A percentile compares a stretch with the other conserved stretches of the same genome.
These are phyloP conservation scores for Drosophila robusta DNA, from an alignment of 2,888 invertebrate genomes.

Conservation along the genomic window DNA sequence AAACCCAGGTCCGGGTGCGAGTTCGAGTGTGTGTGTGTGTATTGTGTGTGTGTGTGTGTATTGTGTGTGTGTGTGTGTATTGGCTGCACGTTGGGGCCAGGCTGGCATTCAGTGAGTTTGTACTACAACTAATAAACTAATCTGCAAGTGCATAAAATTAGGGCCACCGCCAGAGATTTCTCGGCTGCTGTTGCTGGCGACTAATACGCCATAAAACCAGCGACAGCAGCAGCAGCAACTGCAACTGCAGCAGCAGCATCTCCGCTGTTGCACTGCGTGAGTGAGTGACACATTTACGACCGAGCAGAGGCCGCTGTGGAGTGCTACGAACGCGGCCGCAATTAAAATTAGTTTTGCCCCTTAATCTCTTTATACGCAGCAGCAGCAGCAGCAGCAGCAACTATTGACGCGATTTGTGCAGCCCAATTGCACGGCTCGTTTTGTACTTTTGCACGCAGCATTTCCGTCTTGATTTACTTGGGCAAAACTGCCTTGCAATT, in stretches of 20 bases:
- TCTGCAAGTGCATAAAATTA: constrained; percentile 81
- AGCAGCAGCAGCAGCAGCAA: constrained; percentile 41
- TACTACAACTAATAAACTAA: constrained; percentile 80
- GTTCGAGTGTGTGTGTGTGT: neutral
- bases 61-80: constrained; percentile 5
- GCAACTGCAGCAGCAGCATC: constrained; percentile 15
- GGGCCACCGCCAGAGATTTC: constrained; percentile 71
- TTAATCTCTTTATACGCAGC: constrained; percentile 74
- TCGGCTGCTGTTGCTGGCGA: constrained; percentile 48
- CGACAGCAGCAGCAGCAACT: constrained; percentile 37
- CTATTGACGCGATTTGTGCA: constrained; percentile 66
- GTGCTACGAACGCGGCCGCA: constrained; percentile 53
- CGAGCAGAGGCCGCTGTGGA: constrained; percentile 37
- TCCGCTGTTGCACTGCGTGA: constrained; percentile 33
- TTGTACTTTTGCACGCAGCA: constrained; percentile 76
- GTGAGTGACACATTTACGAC: constrained; percentile 78
- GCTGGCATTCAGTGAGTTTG: constrained; percentile 70
- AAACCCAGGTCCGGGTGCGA: constrained; percentile 17
- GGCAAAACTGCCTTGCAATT: constrained; percentile 22
- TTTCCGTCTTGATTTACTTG: constrained; percentile 78
- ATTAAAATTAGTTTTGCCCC: constrained; percentile 78
- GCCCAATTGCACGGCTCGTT: constrained; percentile 78
- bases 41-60: constrained; percentile 1
- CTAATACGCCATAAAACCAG: constrained; percentile 67
- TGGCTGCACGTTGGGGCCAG: neutral